Percentiles rank a stretch among this genome's conserved stretches.
These are phyloP conservation scores for Luperina nickerlii DNA, from an alignment of 2,888 invertebrate species.

Conservation along the genomic window DNA sequence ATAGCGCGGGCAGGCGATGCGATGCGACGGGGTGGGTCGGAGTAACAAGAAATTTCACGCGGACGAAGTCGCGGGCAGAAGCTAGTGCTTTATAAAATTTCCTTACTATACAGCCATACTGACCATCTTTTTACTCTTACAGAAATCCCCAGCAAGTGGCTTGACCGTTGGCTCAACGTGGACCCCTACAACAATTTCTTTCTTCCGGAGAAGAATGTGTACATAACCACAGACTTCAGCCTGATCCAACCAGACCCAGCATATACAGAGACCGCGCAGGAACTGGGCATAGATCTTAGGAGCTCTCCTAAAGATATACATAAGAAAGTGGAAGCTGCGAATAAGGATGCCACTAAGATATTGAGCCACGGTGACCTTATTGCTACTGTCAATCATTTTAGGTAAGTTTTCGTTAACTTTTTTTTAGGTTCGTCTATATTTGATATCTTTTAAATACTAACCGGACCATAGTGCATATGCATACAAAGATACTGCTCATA, in stretches of 20 bases:
- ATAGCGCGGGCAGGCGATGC: too few species aligned
- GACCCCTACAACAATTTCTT: conserved; percentile 90
- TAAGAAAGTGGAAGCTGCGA: conserved; percentile 70
- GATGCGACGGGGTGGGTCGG: too few species aligned
- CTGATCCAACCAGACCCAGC: conserved; percentile 86
- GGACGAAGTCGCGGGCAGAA: too few species aligned
- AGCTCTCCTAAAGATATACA: conserved; percentile 81
- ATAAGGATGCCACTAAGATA: conserved; percentile 65
- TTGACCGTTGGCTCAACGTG: conserved; percentile 91
- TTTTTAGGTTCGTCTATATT: too few species aligned
- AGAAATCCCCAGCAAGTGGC: conserved; percentile 92
- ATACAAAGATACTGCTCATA: too few species aligned
- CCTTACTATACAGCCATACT: neutral
- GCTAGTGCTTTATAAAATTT: neutral
- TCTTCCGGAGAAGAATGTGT: conserved; percentile 93
- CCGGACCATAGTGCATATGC: neutral
- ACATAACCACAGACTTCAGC: conserved; percentile 93
- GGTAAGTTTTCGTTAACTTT: conserved; percentile 69
- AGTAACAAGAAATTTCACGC: too few species aligned
- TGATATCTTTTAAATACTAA: neutral
- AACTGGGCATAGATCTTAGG: conserved; percentile 76
- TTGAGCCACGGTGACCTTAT: conserved; percentile 80
- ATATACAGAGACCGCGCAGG: conserved; percentile 76
- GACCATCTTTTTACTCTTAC: conserved; percentile 28
- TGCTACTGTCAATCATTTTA: conserved; percentile 85